A percentile compares a stretch with the other conserved stretches of the same genome.
phyloP scores from a whole-genome alignment of 2,113 vertebrate genomes.

The Oryzias celebensis region DNA sequence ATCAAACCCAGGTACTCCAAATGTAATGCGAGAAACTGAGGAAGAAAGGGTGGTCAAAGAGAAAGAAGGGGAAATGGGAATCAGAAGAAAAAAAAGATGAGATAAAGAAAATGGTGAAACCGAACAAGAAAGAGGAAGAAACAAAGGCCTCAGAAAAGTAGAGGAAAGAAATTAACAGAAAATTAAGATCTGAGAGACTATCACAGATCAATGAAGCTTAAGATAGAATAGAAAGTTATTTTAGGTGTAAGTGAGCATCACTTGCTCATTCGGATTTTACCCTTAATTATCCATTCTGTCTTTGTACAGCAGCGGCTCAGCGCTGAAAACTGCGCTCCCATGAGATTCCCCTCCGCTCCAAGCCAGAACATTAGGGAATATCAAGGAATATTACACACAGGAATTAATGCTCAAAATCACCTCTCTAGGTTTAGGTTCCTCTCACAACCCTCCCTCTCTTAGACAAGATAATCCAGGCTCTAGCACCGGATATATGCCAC shows the following conservation, averaged over 20 bases:
- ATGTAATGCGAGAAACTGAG: too few species aligned
- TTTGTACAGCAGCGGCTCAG: slow-evolving; percentile 69
- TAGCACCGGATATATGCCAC: slow-evolving; percentile 73
- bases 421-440: slow-evolving; percentile 71
- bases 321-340: slow-evolving; percentile 74
- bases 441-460: slow-evolving; percentile 65
- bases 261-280: slow-evolving; percentile 52
- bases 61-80: too few species aligned
- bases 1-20: slow-evolving; percentile 41
- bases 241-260: slow-evolving; percentile 70
- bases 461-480: slow-evolving; percentile 78
- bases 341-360: slow-evolving; percentile 63
- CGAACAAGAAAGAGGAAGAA: slow-evolving; percentile 11
- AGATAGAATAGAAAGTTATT: slow-evolving; percentile 61
- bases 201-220: slow-evolving; percentile 26
- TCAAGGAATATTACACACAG: slow-evolving; percentile 81
- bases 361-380: slow-evolving; percentile 75
- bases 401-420: slow-evolving; percentile 80
- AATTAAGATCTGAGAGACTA: slow-evolving; percentile 54
- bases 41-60: too few species aligned
- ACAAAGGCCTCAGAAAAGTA: slow-evolving; percentile 20
- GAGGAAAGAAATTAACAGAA: slow-evolving; percentile 44
- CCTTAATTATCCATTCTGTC: slow-evolving; percentile 77
- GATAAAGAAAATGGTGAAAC: background rate
- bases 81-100: too few species aligned